Percentiles rank a stretch among this genome's conserved stretches.
Evolutionary conservation across 2,113 vertebrate genomes (phyloP).

Genomic region (Notarius lentiginosus): DNA sequence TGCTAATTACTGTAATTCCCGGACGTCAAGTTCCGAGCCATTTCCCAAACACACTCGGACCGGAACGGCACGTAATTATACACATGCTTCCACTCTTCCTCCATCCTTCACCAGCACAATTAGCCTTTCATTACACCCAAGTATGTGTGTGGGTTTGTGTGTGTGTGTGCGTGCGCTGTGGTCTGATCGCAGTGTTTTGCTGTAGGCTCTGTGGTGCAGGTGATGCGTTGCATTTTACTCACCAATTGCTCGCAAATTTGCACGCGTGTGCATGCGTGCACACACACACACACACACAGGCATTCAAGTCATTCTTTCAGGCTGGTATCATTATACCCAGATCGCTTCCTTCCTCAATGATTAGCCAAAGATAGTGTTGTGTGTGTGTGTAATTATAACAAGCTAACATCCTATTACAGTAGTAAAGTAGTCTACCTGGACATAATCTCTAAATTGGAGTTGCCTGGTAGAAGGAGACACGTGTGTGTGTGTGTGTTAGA

Average conservation of each 20-base stretch:
- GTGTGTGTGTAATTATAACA: conserved; percentile 58
- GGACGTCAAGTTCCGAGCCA: conserved; percentile 62
- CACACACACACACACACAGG: conserved; percentile 55
- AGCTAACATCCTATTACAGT: background rate
- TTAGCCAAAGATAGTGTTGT: conserved; percentile 89
- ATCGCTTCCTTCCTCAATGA: conserved; percentile 93
- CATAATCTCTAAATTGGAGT: background rate
- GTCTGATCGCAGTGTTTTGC: conserved; percentile 31
- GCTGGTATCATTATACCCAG: conserved; percentile 96
- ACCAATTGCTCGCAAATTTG: conserved; percentile 57
- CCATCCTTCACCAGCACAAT: conserved; percentile 71
- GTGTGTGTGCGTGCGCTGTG: conserved; percentile 12
- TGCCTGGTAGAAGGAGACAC: background rate
- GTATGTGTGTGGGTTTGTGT: conserved; percentile 25
- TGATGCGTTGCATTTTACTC: conserved; percentile 70
- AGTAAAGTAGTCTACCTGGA: background rate
- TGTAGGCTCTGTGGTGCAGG: conserved; percentile 72
- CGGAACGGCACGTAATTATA: conserved; percentile 57
- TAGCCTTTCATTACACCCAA: conserved; percentile 71
- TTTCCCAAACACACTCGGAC: conserved; percentile 63
- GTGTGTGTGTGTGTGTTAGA: background rate
- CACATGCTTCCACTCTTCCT: conserved; percentile 77
- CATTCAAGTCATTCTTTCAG: conserved; percentile 84
- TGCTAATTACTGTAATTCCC: conserved; percentile 51
- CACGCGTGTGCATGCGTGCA: background rate